Conservation (phyloP, 2,888 invertebrate species). For the Hetaerina titia region DNA sequence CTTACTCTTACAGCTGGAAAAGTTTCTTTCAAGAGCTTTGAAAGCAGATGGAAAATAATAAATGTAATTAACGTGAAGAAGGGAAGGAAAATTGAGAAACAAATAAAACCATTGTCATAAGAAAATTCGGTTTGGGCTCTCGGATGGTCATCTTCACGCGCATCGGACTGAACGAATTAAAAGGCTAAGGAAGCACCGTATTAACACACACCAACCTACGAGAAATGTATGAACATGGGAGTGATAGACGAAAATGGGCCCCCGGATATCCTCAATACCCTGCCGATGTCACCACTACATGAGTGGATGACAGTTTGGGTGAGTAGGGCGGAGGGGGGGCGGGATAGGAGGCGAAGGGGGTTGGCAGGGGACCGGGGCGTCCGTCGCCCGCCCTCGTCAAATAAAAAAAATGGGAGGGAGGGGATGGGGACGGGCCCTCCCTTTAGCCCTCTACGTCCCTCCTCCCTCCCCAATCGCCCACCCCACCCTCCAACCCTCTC, state of each 20-base stretch:
- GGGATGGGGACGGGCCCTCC: neutral
- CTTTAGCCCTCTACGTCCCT: neutral
- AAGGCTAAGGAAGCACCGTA: too few species aligned
- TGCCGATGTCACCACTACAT: slow-evolving; percentile 15
- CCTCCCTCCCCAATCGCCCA: neutral
- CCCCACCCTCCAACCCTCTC: neutral
- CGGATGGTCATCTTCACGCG: too few species aligned
- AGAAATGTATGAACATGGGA: neutral
- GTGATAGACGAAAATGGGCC: neutral
- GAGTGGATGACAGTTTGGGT: neutral
- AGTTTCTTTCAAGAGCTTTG: too few species aligned
- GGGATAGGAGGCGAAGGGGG: neutral
- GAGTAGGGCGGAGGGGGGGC: neutral
- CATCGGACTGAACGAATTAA: too few species aligned
- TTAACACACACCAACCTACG: too few species aligned
- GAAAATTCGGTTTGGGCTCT: too few species aligned
- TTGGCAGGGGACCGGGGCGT: neutral
- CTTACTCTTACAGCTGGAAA: too few species aligned
- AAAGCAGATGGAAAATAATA: too few species aligned
- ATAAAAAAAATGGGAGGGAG: neutral
- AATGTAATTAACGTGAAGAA: too few species aligned
- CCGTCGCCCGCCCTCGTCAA: neutral
- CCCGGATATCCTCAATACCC: neutral
- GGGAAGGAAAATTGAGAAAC: too few species aligned
- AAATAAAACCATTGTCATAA: too few species aligned